These are phyloP conservation scores for Drosophila biarmipes DNA, from an alignment of 1,140 invertebrate genomes.

Conservation along the genomic window DNA sequence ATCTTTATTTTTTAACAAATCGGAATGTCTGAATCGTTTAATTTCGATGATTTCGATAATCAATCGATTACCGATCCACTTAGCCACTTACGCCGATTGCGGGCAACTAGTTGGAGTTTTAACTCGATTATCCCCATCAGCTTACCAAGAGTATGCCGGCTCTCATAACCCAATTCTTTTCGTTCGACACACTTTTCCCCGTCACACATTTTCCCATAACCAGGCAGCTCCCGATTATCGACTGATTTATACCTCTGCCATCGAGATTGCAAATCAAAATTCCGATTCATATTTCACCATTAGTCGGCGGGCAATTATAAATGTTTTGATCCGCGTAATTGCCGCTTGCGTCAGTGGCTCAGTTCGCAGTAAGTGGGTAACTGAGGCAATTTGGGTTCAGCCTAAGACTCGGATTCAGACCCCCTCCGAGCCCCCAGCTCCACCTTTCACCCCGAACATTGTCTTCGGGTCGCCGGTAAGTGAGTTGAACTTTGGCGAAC, in stretches of 20 bases:
- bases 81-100: slow-evolving; percentile 1
- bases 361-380: slow-evolving; percentile 26
- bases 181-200: slow-evolving; percentile 4
- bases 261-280: slow-evolving; percentile 30
- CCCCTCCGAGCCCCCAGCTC: not conserved
- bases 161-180: slow-evolving; percentile 10
- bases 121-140: not conserved
- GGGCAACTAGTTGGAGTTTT: not conserved
- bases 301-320: slow-evolving; percentile 43
- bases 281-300: slow-evolving; percentile 46
- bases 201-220: slow-evolving; percentile 6
- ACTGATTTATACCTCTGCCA: slow-evolving; percentile 41
- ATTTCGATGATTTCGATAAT: slow-evolving; percentile 12
- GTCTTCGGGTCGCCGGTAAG: slow-evolving; percentile 38
- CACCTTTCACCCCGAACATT: not conserved
- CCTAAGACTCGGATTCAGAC: not conserved
- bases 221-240: slow-evolving; percentile 18
- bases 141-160: not conserved
- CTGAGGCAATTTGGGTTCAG: slow-evolving; percentile 33
- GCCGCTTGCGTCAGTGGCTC: slow-evolving; percentile 35
- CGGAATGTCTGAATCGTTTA: not conserved
- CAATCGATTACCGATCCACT: not conserved
- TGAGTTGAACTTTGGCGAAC: slow-evolving; percentile 58
- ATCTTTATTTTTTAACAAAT: not conserved
- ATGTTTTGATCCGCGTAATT: slow-evolving; percentile 50